These are phyloP conservation scores for Scomber scombrus DNA, from an alignment of 2,113 vertebrate genomes.

Conservation along the genomic window DNA sequence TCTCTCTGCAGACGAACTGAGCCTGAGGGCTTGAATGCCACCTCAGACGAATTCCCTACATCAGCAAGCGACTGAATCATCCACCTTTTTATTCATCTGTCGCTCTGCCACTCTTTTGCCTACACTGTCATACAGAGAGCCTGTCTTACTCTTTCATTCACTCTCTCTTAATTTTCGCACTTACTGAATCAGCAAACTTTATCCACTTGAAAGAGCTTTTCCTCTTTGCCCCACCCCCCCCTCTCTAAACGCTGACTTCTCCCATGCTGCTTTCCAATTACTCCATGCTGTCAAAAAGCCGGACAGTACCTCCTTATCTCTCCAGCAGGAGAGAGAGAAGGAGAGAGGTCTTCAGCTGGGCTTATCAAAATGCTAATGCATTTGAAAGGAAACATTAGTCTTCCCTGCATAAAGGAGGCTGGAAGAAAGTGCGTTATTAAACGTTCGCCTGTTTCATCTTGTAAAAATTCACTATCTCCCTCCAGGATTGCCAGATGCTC, in stretches of 20 bases:
- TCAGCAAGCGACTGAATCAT: conserved; percentile 14
- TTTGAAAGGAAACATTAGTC: conserved; percentile 64
- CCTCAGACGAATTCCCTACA: not conserved
- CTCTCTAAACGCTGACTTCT: conserved; percentile 24
- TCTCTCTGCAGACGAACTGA: not conserved
- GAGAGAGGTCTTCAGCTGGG: conserved; percentile 47
- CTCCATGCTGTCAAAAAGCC: conserved; percentile 44
- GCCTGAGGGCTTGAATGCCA: conserved; percentile 21
- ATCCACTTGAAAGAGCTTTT: conserved; percentile 36
- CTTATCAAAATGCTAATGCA: conserved; percentile 70
- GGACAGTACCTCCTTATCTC: conserved; percentile 49
- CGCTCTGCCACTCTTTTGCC: not conserved
- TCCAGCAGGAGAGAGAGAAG: conserved; percentile 11
- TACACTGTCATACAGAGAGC: not conserved
- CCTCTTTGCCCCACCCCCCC: not conserved
- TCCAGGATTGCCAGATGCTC: conserved; percentile 32
- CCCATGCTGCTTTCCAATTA: conserved; percentile 53
- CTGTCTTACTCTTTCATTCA: conserved; percentile 16
- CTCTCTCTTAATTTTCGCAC: conserved; percentile 13
- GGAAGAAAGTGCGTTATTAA: conserved; percentile 39
- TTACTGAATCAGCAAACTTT: conserved; percentile 43
- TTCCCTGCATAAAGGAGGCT: conserved; percentile 38
- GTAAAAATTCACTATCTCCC: conserved; percentile 29
- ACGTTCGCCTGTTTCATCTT: conserved; percentile 46
- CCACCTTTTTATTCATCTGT: not conserved